Base-by-base conservation (phyloP, 2,888 invertebrate species). In the Leucophenga maculata region DNA sequence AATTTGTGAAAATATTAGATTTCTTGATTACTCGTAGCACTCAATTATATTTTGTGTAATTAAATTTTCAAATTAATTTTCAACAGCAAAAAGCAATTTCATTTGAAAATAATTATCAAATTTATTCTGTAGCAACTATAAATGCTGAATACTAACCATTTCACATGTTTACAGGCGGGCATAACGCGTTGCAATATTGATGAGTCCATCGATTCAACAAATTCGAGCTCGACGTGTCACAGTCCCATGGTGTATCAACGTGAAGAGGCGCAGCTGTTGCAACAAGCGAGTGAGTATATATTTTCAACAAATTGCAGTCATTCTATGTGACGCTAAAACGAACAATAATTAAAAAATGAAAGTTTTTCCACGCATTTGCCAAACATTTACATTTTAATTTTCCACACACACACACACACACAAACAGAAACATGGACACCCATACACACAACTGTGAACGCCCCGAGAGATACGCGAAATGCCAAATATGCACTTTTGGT, bases 181-280 rank as follows among this genome's bases (percentile, higher is more conserved):
- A 86, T 89, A 68, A 89, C 89, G 54, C 84, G 89, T n/a, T 88
- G 87, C 75, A 89, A 88, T 72, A 84, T 89, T 67, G 89, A 89
- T 74, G 88, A 88, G 71, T 88, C 88, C 44, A 81, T 87, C 44
- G 88, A 88, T 71, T 88, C 88, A 13, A 88, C 85, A 60, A 85
- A 87, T 77, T 88, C 88, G 13, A 88, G 87, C 64, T 88, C 89
- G 67, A 86, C 88, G 68, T 88, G 88, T 72, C 88, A 88, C 71
- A 89, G 88, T 72, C 88, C 88, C 59, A 88, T 88, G 87, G 76
- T 87, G 70, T 83, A 85, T 77, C 87, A 88, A 75, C 85, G 87
- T 66, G 88, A 88, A 70, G 88, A 88, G 75, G 77, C 87, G 18
- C 87, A 87, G 72, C 84, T 88, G 64, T 75, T 88, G 79, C 88